Conservation (phyloP, 2,113 vertebrate species). For the Benitochromis conjunctus region DNA sequence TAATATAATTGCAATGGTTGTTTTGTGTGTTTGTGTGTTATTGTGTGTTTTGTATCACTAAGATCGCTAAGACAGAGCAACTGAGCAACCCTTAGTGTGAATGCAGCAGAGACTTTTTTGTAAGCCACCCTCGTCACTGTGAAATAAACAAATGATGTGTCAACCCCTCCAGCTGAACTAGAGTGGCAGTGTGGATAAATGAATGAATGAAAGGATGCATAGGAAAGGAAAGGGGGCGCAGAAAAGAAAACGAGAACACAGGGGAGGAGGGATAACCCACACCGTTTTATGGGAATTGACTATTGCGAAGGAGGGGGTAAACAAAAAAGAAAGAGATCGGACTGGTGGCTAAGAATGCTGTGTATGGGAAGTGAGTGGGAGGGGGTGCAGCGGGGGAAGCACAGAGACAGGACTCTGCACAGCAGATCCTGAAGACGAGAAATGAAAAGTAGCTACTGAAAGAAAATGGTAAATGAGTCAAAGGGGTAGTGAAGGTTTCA, state of each 20-base stretch:
- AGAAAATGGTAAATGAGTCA: not conserved
- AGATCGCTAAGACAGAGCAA: not conserved
- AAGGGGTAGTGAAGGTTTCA: not conserved
- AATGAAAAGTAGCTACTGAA: not conserved
- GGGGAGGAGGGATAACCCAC: not conserved
- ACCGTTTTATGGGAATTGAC: constrained; percentile 34
- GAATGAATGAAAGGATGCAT: constrained; percentile 22
- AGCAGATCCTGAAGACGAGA: not conserved
- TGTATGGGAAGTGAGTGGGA: constrained; percentile 1
- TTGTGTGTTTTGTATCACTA: not conserved
- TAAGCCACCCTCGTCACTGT: constrained; percentile 15
- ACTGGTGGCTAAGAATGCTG: not conserved
- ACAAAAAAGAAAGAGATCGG: constrained; percentile 13
- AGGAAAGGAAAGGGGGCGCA: not conserved
- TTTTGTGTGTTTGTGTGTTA: no score
- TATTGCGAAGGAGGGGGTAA: not conserved
- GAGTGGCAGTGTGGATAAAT: constrained; percentile 42
- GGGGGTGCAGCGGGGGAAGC: not conserved
- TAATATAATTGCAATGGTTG: not conserved
- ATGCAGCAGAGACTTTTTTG: not conserved
- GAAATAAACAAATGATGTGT: constrained; percentile 52
- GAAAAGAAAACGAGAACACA: constrained; percentile 4
- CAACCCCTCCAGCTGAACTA: constrained; percentile 28
- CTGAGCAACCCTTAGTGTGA: not conserved
- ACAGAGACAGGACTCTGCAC: not conserved